Base-by-base conservation (phyloP, 92 coral and sea anemone genomes). In the Muricea muricata region DNA sequence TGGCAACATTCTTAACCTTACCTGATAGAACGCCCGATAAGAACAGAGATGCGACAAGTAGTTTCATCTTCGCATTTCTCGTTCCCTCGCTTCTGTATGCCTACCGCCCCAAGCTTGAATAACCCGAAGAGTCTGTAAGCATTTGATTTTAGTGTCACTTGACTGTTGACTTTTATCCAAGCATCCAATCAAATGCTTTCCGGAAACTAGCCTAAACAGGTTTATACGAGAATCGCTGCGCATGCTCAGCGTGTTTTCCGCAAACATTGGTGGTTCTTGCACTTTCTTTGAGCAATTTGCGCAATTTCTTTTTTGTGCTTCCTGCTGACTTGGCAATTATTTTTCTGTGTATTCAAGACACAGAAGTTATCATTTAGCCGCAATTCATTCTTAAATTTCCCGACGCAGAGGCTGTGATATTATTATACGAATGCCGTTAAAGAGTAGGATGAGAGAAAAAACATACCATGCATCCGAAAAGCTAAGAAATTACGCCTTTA, bases 21-120 rank as follows among this genome's bases (percentile, higher is more conserved):
- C 99, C 99, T 87, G 98, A 97, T 26, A 97, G 24, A 81, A 95
- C 94, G 77, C 98, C 99, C 34, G 93, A 88, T 92, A 97, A 97
- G 94, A 97, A 93, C 97, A 97, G 88, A 93, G 93, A 90, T 84
- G 90, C 71, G 30, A 93, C 52, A 33, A 78, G 70, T 23, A 56
- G n/a, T 39, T 58, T 78, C 83, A 78, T 78, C 30, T 78, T 78
- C 70, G 70, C 70, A 63, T 63, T 63, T 10, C 39, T 63, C 18
- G 70, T 30, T 63, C 65, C 30, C 70, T 63, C 70, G n/a, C n/a
- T 63, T 61, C 34, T 26, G 7, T 63, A 15, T 25, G 40, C 65
- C 26, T 26, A 18, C 70, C 37, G 70, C 70, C 37, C 70, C 0
- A 32, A 28, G 70, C 70, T 28, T 10, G 30, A 1, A 63, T 28